phyloP scores from a whole-genome alignment of 2,888 invertebrate species.

The Limnephilus marmoratus region DNA sequence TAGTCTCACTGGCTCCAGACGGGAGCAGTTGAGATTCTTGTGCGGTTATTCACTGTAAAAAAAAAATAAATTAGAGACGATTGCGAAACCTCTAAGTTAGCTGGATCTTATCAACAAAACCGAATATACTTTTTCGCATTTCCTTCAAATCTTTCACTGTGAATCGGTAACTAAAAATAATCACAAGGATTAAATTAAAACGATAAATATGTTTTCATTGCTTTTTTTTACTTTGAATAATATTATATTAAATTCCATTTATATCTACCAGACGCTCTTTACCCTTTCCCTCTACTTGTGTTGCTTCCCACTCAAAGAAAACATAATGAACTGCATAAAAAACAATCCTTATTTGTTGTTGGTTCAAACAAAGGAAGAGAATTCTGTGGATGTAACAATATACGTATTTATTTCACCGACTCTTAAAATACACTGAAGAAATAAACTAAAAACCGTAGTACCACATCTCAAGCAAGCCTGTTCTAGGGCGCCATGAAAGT shows the following conservation, averaged over 20 bases:
- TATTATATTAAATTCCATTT: neutral
- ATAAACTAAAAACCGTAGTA: neutral
- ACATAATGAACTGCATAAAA: neutral
- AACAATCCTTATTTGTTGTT: neutral
- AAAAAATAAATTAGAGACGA: too few relatives aligned
- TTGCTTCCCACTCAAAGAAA: neutral
- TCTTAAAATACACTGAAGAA: neutral
- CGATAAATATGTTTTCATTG: neutral
- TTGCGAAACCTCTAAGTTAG: neutral
- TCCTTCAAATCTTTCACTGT: too few relatives aligned
- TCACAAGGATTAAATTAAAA: neutral
- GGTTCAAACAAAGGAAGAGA: neutral
- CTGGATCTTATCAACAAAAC: neutral
- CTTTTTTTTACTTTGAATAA: too few relatives aligned
- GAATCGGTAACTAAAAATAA: too few relatives aligned
- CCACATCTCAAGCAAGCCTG: neutral
- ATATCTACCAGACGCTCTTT: neutral
- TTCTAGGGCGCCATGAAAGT: neutral
- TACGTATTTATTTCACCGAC: neutral
- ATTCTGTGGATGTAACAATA: neutral
- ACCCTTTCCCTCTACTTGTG: neutral
- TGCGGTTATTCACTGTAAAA: too few relatives aligned
- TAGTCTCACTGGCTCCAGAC: too few relatives aligned
- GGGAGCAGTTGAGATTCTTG: too few relatives aligned
- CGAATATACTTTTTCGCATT: neutral